phyloP scores from a whole-genome alignment of 2,888 invertebrate genomes.

The Cosmopolites sordidus region DNA sequence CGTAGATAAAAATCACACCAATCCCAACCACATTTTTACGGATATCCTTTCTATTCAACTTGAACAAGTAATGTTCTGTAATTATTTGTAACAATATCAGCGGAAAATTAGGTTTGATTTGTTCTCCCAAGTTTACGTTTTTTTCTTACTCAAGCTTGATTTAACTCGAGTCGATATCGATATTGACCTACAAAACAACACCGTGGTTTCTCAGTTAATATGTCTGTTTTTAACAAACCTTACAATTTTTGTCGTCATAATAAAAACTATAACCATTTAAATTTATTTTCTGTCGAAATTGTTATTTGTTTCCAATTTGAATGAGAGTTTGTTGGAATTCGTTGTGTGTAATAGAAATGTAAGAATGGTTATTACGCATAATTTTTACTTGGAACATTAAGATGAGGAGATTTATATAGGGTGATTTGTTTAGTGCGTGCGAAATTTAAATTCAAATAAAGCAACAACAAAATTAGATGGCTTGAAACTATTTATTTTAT shows the following conservation, averaged over 20 bases:
- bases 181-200: constrained; percentile 21
- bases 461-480: too few relatives aligned
- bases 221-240: not conserved
- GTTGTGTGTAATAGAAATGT: too few relatives aligned
- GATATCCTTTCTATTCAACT: constrained; percentile 23
- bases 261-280: not conserved
- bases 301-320: too few relatives aligned
- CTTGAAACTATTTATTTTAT: too few relatives aligned
- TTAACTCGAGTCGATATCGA: constrained; percentile 9
- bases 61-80: constrained; percentile 19
- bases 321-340: too few relatives aligned
- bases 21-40: constrained; percentile 23
- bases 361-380: too few relatives aligned
- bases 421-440: too few relatives aligned
- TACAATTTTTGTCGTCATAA: not conserved
- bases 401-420: too few relatives aligned
- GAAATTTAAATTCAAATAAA: too few relatives aligned
- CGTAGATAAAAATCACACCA: too few relatives aligned
- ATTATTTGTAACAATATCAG: constrained; percentile 27
- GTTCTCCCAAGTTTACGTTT: constrained; percentile 13
- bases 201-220: constrained; percentile 6
- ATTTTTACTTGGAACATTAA: too few relatives aligned
- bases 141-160: constrained; percentile 12
- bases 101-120: constrained; percentile 26
- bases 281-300: not conserved